Percentiles rank a stretch among this genome's conserved stretches.
These are phyloP conservation scores for Alviniconcha marisindica DNA, from an alignment of 1,140 invertebrate species.

Conservation along the genomic window DNA sequence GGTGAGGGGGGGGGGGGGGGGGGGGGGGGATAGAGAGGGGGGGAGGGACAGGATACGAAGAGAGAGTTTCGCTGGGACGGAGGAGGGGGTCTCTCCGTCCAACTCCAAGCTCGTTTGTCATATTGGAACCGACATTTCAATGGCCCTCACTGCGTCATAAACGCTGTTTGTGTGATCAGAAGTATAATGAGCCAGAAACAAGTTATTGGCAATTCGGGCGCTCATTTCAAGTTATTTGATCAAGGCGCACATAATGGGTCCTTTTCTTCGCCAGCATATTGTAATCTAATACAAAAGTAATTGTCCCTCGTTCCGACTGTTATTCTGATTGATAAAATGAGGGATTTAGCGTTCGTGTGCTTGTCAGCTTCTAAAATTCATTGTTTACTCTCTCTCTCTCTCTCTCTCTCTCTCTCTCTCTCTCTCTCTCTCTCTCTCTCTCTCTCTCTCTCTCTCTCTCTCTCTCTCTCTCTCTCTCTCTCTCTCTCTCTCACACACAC, in stretches of 20 bases:
- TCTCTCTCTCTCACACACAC: neutral
- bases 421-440: neutral
- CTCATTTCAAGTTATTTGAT: slow-evolving; percentile 26
- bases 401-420: neutral
- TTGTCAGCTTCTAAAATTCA: neutral
- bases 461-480: neutral
- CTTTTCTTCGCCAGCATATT: neutral
- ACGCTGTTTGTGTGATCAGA: neutral
- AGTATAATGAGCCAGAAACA: slow-evolving; percentile 14
- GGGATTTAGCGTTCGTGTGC: slow-evolving; percentile 9
- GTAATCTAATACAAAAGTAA: slow-evolving; percentile 4
- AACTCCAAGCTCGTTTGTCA: slow-evolving; percentile 1
- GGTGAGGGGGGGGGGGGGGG: neutral
- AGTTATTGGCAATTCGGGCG: slow-evolving; percentile 6
- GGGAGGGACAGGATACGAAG: neutral
- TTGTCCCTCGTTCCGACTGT: slow-evolving; percentile 1
- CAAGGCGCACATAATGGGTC: neutral
- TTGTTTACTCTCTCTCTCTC: too few species aligned
- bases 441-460: neutral
- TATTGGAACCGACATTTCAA: slow-evolving; percentile 12
- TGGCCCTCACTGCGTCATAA: slow-evolving; percentile 6
- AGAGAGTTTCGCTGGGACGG: too few species aligned
- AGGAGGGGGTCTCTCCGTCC: neutral
- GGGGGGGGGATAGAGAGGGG: neutral
- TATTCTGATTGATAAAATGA: slow-evolving; percentile 16